These are phyloP conservation scores for Lucilia sericata DNA, from an alignment of 1,140 invertebrate species.

Conservation along the genomic window DNA sequence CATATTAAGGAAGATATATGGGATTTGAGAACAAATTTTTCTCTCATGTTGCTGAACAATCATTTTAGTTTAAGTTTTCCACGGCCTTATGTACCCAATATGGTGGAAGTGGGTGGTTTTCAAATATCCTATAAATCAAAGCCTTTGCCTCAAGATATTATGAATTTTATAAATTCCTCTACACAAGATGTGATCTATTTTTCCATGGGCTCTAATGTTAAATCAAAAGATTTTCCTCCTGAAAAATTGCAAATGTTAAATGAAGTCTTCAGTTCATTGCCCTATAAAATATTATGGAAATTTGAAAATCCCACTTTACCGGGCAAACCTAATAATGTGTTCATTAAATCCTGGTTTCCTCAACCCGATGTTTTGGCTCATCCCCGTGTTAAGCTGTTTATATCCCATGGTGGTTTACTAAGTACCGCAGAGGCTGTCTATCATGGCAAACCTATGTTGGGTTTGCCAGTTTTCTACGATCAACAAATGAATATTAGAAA, in stretches of 20 bases:
- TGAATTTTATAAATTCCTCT: conserved; percentile 71
- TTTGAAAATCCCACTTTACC: conserved; percentile 24
- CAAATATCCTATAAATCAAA: conserved; percentile 70
- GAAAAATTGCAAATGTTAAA: neutral
- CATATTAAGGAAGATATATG: conserved; percentile 49
- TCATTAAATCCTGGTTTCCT: conserved; percentile 72
- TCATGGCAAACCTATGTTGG: conserved; percentile 78
- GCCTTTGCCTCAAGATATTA: conserved; percentile 62
- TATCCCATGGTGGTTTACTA: conserved; percentile 81
- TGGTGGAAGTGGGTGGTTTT: conserved; percentile 71
- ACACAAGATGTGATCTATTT: conserved; percentile 77
- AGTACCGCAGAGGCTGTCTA: conserved; percentile 80
- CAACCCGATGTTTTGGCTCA: conserved; percentile 79
- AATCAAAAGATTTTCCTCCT: conserved; percentile 45
- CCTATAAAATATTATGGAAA: neutral
- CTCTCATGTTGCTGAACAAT: conserved; percentile 57
- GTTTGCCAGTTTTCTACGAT: conserved; percentile 77
- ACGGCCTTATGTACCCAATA: conserved; percentile 54
- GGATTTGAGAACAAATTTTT: conserved; percentile 52
- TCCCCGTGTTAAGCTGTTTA: conserved; percentile 76
- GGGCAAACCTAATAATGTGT: neutral
- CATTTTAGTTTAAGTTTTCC: conserved; percentile 56
- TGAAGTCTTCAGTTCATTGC: neutral
- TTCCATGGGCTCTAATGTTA: conserved; percentile 76
- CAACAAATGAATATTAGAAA: conserved; percentile 72